Evolutionary conservation across 2,113 vertebrate genomes (phyloP), one percentile per base, ranked within the genome.

Genomic region (Dunckerocampus dactyliophorus): DNA sequence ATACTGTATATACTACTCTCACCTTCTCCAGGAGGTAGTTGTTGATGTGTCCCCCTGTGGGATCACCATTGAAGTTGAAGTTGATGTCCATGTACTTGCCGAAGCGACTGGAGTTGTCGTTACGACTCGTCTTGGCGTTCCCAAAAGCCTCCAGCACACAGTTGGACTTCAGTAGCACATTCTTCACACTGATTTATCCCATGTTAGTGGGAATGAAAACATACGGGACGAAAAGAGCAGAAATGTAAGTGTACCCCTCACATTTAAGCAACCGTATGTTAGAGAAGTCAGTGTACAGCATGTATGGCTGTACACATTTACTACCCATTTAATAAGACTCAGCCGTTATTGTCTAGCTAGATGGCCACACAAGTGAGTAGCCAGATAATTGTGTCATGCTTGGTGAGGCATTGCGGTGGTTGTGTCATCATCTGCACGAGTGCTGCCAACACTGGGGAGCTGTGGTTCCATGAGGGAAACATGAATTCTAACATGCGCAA

Each of bases 71-170:
- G 81, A 98, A 97, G 91, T 95, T 94, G 2, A 98, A 98, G 88
- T 96, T 95, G 88, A 98, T 94, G 88, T 98, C 95, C 95, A 97
- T 98, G 90, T 98, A 97, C 71, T 97, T 97, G 53, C 95, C 95
- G 0, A 98, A 96, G 73, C 95, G 94, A 79, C 95, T 97, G 62
- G 95, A 97, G 85, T 98, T 98, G 88, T 98, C 93, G 1, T 97
- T 98, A 51, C 95, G 95, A 71, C 93, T 98, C 22, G 95, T 98
- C 72, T 94, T 96, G 76, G 95, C 95, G 0, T 98, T 98, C 53
- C 95, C 95, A 0, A 98, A 97, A 62, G 95, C 93, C 77, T 98
- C 95, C 77, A 98, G 84, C 49, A 98, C 92, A 0, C 95, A 97
- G 86, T 94, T 98, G 58, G 95, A 98, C 71, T 95, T 94, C 7